Evolutionary conservation across 30 jellyfish, hydroid and myxozoan species (phyloP), one percentile per base, ranked within the genome.

Genomic region (Cassiopea andromeda): DNA sequence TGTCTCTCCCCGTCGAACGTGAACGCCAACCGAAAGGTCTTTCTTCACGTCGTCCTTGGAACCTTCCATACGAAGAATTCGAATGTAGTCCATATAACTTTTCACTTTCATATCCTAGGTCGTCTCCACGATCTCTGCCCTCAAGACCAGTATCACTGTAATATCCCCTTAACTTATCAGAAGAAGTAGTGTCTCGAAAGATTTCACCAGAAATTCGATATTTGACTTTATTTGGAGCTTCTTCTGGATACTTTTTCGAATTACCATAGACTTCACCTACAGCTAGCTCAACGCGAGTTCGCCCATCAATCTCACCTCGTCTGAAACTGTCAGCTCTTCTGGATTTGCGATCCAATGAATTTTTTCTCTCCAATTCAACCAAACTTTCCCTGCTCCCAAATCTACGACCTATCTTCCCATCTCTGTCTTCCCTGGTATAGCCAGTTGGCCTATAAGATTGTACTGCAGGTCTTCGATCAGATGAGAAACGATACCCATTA

Each of bases 121-220:
- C 95, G 69, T 72, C 88, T 1, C 14, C 15, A 50, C 71, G 80
- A 15, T 84, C 90, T 61, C 61, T 57, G 69, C 78, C 16, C 18
- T 5, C 9, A 19, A 43, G 44, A 46, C 96, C 96, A 1, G 88
- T 69, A 48, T 89, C 92, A 71, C 90, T 80, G 87, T 57, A 19
- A 45, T 80, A 78, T 14, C 96, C 90, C 19, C 83, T 44, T 17
- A 83, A 1, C 48, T 82, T 83, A 60, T 67, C 92, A 7, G 75
- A 94, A 59, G 97, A 97, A 18, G 98, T 76, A 6, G 86, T 90
- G 14, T 97, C 48, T 45, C 97, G 90, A 1, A 97, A 77, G 4
- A 94, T 94, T 57, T 89, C 93, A 38, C 98, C 98, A 58, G 92
- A 93, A 48, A 94, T 90, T 45, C 91, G 71, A 71, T 89, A 94